phyloP scores from a whole-genome alignment of 2,113 vertebrate genomes.

The Boleophthalmus pectinirostris region DNA sequence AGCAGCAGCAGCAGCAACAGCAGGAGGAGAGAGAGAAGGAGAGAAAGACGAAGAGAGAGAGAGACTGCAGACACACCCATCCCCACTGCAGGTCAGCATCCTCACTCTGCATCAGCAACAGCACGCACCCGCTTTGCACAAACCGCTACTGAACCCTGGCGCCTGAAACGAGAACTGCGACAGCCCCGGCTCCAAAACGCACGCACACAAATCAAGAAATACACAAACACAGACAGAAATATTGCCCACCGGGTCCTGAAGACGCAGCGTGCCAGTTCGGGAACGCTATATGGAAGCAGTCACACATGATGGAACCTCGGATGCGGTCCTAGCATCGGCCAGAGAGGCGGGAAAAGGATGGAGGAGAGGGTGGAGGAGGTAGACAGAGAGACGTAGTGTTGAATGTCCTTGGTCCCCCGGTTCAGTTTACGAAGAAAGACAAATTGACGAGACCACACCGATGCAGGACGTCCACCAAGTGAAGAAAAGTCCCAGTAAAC shows the following conservation, averaged over 20 bases:
- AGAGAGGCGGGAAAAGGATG: slow-evolving; percentile 12
- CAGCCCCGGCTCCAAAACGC: neutral
- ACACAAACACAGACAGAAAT: slow-evolving; percentile 9
- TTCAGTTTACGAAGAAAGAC: slow-evolving; percentile 45
- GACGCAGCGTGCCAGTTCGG: slow-evolving; percentile 95
- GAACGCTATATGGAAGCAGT: slow-evolving; percentile 98
- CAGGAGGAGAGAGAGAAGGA: neutral
- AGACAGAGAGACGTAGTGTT: slow-evolving; percentile 1
- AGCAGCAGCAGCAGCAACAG: slow-evolving; percentile 13
- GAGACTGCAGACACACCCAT: slow-evolving; percentile 78
- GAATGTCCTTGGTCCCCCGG: slow-evolving; percentile 26
- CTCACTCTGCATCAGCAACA: slow-evolving; percentile 57
- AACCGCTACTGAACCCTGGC: slow-evolving; percentile 46
- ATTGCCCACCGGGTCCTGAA: slow-evolving; percentile 91
- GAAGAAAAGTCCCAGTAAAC: slow-evolving; percentile 77
- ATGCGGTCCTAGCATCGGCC: slow-evolving; percentile 18
- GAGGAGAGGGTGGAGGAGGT: neutral
- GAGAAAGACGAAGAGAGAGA: slow-evolving; percentile 11
- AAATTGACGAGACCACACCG: slow-evolving; percentile 47
- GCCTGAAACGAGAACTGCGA: slow-evolving; percentile 48
- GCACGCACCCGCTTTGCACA: slow-evolving; percentile 3
- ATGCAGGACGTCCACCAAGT: slow-evolving; percentile 65
- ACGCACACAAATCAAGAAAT: slow-evolving; percentile 2
- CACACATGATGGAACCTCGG: slow-evolving; percentile 86
- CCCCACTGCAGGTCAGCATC: slow-evolving; percentile 63